Conservation (phyloP, 2,113 vertebrate species). For the Oryctolagus cuniculus region DNA sequence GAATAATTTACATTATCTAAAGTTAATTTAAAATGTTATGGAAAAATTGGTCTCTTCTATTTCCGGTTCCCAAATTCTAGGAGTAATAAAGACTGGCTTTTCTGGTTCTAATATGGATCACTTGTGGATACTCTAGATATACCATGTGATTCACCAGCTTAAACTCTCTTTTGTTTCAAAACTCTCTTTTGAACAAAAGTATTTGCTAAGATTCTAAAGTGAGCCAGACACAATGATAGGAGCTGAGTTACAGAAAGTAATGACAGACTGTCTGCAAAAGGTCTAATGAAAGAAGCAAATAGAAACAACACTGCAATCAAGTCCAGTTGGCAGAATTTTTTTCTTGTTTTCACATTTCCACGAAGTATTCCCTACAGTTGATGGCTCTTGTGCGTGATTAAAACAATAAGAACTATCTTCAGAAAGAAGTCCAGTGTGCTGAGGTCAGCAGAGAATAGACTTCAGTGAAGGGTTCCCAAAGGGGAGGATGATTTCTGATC, state of each 20-base stretch:
- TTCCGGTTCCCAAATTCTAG: neutral
- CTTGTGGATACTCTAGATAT: neutral
- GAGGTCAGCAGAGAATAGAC: neutral
- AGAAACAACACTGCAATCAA: neutral
- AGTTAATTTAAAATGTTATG: neutral
- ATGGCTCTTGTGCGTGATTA: neutral
- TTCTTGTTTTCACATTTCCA: conserved; percentile 10
- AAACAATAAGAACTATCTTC: neutral
- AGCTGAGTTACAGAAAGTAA: neutral
- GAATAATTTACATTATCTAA: neutral
- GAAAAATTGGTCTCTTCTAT: neutral
- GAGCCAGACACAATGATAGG: neutral
- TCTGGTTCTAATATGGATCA: neutral
- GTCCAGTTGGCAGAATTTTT: neutral
- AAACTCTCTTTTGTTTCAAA: neutral
- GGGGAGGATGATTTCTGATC: neutral
- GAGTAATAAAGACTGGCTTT: neutral
- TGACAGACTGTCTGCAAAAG: neutral
- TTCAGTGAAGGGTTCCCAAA: neutral
- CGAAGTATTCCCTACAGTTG: neutral
- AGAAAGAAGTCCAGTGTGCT: neutral
- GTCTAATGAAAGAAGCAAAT: neutral
- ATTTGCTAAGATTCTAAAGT: neutral
- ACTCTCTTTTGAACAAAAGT: neutral
- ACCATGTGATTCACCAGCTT: neutral